Base-by-base conservation (phyloP, 2,797 vertebrate genomes). In the Schizothorax lantsangensis region DNA sequence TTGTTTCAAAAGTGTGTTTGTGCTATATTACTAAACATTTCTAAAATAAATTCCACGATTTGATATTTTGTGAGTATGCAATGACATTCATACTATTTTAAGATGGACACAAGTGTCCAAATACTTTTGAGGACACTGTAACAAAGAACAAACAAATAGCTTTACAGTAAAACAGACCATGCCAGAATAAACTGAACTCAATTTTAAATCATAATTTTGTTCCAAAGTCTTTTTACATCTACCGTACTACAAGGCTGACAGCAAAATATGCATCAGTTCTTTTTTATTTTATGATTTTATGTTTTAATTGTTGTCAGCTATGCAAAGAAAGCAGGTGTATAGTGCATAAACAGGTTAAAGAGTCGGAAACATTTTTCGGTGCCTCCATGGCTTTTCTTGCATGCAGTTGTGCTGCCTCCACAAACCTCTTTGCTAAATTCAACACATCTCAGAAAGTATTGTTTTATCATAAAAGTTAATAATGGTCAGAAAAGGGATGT, bases 281-380 rank as follows among this genome's bases (percentile, higher is more conserved):
- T 79, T 86, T 82, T 78, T 49, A 81, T 73, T 23, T 77, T n/a
- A 66, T 21, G n/a, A 38, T 79, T 71, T 83, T 74, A 83, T 59
- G 71, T 77, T 69, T 54, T 38, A 47, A 47, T 78, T 86, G 88
- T 89, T 90, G 74, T 89, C 85, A 84, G 84, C 88, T 90, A 86
- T 89, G 86, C 88, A 89, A 89, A 89, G 43, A 85, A 83, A 83
- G 47, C 72, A 85, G 81, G 66, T 26, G 26, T 71, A 43, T 23
- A 45, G n/a, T 54, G n/a, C 64, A 45, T 49, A 26, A 87, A 74
- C 57, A 57, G 83, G 57, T 86, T 79, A 75, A 54, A 17, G 6
- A 43, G 9, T 73, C 54, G 54, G 68, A 57, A 78, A 62, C 59
- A 66, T 68, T 87, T 45, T 57, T 86, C 26, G 30, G 21, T 33